Percentiles rank a stretch among this genome's conserved stretches.
phyloP scores from a whole-genome alignment of 2,888 invertebrate genomes.

The Cyclophora punctaria region DNA sequence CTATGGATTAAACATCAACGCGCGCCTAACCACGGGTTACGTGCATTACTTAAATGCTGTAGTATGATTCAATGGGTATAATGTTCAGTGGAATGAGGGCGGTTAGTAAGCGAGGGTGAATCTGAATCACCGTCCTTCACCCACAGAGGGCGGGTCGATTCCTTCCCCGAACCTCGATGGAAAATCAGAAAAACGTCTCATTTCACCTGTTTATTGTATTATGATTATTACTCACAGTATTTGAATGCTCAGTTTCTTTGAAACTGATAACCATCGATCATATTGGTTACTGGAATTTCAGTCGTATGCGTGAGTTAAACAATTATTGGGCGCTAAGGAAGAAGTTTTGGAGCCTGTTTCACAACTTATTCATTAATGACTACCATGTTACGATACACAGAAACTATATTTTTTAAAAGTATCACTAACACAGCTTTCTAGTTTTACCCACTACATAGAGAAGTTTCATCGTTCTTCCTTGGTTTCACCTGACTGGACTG shows the following conservation, averaged over 20 bases:
- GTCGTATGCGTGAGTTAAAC: too few relatives aligned
- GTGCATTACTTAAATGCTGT: neutral
- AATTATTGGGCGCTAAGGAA: too few relatives aligned
- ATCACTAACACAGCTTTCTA: too few relatives aligned
- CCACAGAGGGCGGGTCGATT: constrained; percentile 12
- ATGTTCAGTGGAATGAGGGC: constrained; percentile 10
- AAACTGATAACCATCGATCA: neutral
- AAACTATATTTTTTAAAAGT: too few relatives aligned
- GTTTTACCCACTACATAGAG: too few relatives aligned
- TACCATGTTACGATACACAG: too few relatives aligned
- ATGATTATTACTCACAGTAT: neutral
- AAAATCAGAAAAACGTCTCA: constrained; percentile 5
- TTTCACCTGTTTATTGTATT: neutral
- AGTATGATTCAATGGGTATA: constrained; percentile 6
- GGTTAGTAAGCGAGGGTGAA: constrained; percentile 20
- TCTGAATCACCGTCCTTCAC: constrained; percentile 48
- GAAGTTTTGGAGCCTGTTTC: too few relatives aligned
- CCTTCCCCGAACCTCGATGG: constrained; percentile 12
- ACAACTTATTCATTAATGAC: too few relatives aligned
- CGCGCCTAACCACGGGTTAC: too few relatives aligned
- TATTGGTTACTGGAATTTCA: neutral
- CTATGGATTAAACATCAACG: too few relatives aligned
- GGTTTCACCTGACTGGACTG: too few relatives aligned
- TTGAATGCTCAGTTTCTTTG: neutral
- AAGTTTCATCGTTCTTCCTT: too few relatives aligned